Conservation (phyloP, 2,113 vertebrate genomes). For the Philantomba maxwellii region DNA sequence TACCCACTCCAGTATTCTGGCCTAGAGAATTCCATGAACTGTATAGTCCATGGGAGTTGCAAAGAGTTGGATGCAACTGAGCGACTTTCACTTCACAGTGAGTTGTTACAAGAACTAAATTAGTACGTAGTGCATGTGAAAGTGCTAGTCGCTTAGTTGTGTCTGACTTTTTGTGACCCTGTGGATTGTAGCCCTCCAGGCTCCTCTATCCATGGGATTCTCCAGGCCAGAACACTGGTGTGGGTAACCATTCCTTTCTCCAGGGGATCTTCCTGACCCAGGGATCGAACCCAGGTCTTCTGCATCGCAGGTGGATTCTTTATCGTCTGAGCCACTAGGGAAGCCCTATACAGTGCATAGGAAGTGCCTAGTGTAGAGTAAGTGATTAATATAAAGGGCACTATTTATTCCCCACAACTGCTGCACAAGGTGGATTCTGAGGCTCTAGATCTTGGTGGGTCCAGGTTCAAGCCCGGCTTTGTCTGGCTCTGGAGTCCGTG, state of each 20-base stretch:
- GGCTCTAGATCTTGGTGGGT: background rate
- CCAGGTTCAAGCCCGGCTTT: background rate
- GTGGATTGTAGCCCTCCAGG: background rate
- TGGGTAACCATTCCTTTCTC: background rate
- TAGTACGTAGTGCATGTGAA: background rate
- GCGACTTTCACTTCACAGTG: background rate
- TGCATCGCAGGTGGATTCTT: background rate
- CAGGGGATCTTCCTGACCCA: background rate
- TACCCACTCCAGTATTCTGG: background rate
- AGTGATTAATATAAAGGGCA: background rate
- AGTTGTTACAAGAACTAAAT: background rate
- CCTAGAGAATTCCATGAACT: background rate
- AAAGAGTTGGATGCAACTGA: background rate
- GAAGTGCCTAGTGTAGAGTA: background rate
- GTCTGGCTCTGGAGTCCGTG: background rate
- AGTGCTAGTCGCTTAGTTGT: rapidly evolving
- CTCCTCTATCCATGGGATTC: background rate
- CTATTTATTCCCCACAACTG: background rate
- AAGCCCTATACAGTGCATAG: background rate
- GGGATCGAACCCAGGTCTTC: background rate
- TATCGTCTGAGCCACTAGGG: background rate
- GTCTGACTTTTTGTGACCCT: background rate
- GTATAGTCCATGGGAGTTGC: background rate
- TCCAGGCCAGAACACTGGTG: background rate
- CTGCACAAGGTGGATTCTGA: background rate